phyloP scores from a whole-genome alignment of 2,888 invertebrate genomes.

The Trichacis sp. region DNA sequence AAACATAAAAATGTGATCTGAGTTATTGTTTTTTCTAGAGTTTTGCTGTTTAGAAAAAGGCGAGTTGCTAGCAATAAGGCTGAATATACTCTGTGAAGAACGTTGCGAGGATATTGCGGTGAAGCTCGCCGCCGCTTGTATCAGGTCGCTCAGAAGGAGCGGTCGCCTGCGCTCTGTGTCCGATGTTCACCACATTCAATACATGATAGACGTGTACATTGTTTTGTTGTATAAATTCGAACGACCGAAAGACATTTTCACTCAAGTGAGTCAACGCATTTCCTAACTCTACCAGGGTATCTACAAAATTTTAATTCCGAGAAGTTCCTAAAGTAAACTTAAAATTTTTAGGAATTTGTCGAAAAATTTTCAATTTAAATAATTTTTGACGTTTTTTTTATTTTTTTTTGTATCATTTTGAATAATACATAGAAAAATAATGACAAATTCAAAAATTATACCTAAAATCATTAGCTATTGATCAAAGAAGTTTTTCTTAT shows the following conservation, averaged over 20 bases:
- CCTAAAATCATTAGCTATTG: too few species aligned
- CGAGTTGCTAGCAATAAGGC: constrained; percentile 73
- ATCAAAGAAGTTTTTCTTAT: too few species aligned
- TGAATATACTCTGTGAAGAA: constrained; percentile 74
- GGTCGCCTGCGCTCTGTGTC: constrained; percentile 63
- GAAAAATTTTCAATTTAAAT: too few species aligned
- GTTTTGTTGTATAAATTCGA: constrained; percentile 73
- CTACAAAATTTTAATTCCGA: too few species aligned
- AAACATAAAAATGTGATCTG: neutral
- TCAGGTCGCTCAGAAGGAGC: constrained; percentile 70
- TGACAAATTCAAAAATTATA: too few species aligned
- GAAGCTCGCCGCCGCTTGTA: constrained; percentile 72
- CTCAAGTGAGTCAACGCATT: constrained; percentile 66
- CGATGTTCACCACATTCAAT: constrained; percentile 71
- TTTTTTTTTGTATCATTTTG: too few species aligned
- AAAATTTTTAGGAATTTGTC: too few species aligned
- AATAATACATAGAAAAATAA: too few species aligned
- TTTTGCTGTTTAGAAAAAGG: constrained; percentile 76
- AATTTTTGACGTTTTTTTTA: too few species aligned
- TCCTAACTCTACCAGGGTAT: too few species aligned
- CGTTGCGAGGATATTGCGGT: constrained; percentile 75
- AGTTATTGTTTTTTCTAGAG: constrained; percentile 69
- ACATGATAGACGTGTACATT: constrained; percentile 74
- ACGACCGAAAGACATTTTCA: constrained; percentile 71
- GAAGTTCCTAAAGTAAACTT: too few species aligned